Evolutionary conservation across 92 coral and sea anemone genomes (phyloP).

Genomic region (Actinernus sp.): DNA sequence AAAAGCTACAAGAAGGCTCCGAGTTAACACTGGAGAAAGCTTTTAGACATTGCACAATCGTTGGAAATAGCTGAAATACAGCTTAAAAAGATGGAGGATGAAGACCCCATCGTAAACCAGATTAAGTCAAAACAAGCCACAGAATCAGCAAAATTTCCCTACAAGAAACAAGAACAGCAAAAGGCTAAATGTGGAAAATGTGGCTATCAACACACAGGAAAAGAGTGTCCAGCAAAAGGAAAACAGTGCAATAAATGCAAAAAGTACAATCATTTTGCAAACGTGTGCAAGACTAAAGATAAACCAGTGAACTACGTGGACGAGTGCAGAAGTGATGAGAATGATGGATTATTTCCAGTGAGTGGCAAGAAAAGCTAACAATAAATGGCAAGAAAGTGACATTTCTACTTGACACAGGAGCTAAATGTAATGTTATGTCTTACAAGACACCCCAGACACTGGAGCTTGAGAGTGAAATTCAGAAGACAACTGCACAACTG

Average conservation of each 20-base stretch:
- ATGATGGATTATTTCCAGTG: not conserved
- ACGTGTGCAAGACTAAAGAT: conserved; percentile 16
- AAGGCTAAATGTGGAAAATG: not conserved
- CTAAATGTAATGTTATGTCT: conserved; percentile 39
- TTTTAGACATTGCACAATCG: conserved; percentile 25
- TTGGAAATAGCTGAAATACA: conserved; percentile 24
- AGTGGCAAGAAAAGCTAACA: conserved; percentile 27
- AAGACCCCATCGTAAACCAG: too few relatives aligned
- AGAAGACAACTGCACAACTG: conserved; percentile 3
- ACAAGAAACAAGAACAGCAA: not conserved
- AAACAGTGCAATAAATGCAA: not conserved
- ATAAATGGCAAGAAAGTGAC: conserved; percentile 18
- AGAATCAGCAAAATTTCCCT: not conserved
- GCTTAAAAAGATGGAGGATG: conserved; percentile 22
- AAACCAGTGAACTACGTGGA: conserved; percentile 6
- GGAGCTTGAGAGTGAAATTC: conserved; percentile 3
- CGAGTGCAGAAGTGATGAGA: not conserved
- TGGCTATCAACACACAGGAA: not conserved
- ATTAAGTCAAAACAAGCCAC: not conserved
- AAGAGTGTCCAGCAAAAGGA: not conserved
- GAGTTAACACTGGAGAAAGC: conserved; percentile 42
- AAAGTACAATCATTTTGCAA: conserved; percentile 35
- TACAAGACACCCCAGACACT: conserved; percentile 21
- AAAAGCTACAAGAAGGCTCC: conserved; percentile 41
- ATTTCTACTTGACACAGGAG: conserved; percentile 44